phyloP scores from a whole-genome alignment of 2,888 invertebrate species.

The Allacma fusca region DNA sequence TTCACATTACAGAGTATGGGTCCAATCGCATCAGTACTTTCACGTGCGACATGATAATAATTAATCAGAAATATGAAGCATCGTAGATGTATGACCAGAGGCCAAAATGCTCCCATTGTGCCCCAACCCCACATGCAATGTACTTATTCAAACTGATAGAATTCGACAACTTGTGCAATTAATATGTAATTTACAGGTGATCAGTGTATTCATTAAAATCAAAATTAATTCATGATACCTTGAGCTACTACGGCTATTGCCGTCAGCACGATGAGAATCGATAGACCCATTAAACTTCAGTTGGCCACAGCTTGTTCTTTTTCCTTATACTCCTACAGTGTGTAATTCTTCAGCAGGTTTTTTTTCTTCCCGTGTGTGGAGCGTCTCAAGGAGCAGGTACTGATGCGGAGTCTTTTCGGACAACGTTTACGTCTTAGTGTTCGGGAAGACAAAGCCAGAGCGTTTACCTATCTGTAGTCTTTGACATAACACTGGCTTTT shows the following conservation, averaged over 20 bases:
- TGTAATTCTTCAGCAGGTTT: background rate
- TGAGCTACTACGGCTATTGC: conserved; percentile 22
- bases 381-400: background rate
- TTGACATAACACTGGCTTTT: background rate
- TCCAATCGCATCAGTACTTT: background rate
- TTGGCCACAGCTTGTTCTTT: background rate
- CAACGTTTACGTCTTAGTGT: background rate
- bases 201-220: background rate
- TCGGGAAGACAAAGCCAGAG: background rate
- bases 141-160: background rate
- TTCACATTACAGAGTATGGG: conserved; percentile 1
- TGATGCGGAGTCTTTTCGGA: background rate
- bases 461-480: background rate
- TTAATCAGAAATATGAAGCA: background rate
- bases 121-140: background rate
- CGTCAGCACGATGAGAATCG: conserved; percentile 7
- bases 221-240: conserved; percentile 15
- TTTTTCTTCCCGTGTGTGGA: background rate
- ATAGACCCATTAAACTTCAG: conserved; percentile 15
- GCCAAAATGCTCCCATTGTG: background rate
- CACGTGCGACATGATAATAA: background rate
- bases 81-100: background rate
- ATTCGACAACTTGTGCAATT: conserved; percentile 2
- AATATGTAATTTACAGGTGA: conserved; percentile 22
- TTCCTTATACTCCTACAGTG: background rate